Evolutionary conservation across 2,113 vertebrate species (phyloP), one percentile per base, ranked within the genome.

Genomic region (Hylia prasina): DNA sequence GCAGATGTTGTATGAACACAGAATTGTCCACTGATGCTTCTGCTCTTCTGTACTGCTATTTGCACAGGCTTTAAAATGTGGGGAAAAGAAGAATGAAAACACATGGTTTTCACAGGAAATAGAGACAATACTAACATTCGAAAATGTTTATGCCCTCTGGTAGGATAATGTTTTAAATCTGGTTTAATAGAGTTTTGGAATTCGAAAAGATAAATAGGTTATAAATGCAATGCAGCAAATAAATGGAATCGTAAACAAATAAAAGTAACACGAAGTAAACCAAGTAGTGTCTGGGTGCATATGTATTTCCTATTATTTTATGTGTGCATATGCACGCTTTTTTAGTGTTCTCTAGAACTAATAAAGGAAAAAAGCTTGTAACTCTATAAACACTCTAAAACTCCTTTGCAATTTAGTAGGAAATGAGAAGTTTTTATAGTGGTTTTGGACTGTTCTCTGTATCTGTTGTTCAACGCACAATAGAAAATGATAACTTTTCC

Each of bases 61-160:
- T 6, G 7, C 51, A 1, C n/a, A 84, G 65, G 45, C 82, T 93
- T 90, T 94, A 94, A 96, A 90, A 87, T 30, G n/a, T 61, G 81
- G 44, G 68, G 79, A 78, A 83, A 45, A 87, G 65, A 94, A 92
- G 88, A 95, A 87, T 75, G 83, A 95, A 95, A 93, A 3, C 92
- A 95, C 90, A 94, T 96, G 93, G 51, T 79, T 96, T 95, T 94
- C 83, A 72, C 82, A 94, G 92, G 90, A 96, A 96, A 87, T 79
- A 56, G 77, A 95, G 80, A 90, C 92, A 97, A 82, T 94, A 69
- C 90, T 88, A 89, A 89, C 92, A 93, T 95, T 88, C 0, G 7
- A 83, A 94, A 94, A 92, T 89, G 70, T 66, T 96, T 93, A 73
- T 96, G 68, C 82, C 90, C 90, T 89, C 60, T 93, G 82, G 82